These are phyloP conservation scores for Dicaeum eximium DNA, from an alignment of 2,113 vertebrate genomes.

Conservation along the genomic window DNA sequence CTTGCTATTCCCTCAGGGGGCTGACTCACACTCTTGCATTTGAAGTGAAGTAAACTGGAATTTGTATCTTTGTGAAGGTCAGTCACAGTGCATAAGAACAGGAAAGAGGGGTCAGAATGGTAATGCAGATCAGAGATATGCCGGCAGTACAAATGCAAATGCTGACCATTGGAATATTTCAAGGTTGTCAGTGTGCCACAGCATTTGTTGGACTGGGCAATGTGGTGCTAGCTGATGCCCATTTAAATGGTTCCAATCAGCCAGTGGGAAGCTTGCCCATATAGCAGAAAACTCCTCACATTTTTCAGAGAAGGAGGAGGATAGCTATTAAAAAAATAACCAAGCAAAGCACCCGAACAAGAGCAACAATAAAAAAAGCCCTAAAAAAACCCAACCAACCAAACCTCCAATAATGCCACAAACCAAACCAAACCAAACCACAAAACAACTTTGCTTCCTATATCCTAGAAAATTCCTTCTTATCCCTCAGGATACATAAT, in stretches of 20 bases:
- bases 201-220: neutral
- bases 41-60: constrained; percentile 55
- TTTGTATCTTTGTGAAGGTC: constrained; percentile 57
- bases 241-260: constrained; percentile 48
- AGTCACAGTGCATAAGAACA: constrained; percentile 44
- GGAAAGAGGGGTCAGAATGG: constrained; percentile 56
- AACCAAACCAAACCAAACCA: neutral
- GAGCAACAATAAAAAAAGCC: neutral
- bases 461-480: neutral
- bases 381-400: neutral
- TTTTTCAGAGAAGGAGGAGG: neutral
- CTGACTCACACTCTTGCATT: constrained; percentile 49
- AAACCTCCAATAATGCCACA: neutral
- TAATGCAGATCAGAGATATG: constrained; percentile 31
- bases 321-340: neutral
- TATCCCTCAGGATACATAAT: neutral
- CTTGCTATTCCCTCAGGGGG: constrained; percentile 52
- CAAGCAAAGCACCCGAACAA: neutral
- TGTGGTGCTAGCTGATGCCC: neutral
- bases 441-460: neutral
- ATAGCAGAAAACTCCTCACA: constrained; percentile 6
- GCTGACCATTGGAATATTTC: constrained; percentile 29
- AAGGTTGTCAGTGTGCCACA: constrained; percentile 23
- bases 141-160: constrained; percentile 5
- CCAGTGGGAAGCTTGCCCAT: neutral